Base-by-base conservation (phyloP, 2,888 invertebrate species). In the Hoplodrina ambigua region DNA sequence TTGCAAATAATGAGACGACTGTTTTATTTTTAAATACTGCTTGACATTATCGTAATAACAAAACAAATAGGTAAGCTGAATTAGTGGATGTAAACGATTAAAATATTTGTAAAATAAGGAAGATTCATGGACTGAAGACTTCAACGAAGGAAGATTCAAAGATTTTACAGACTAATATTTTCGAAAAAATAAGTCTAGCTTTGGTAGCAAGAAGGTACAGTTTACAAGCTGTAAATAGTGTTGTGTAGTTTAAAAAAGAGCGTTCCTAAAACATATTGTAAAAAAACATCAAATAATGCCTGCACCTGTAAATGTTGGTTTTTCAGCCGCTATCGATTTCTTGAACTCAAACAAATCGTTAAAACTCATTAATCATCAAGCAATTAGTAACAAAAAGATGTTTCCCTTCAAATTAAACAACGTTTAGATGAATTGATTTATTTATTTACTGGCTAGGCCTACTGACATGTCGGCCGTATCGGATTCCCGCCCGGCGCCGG, bases 401-500 rank as follows among this genome's bases (percentile, higher is more conserved):
- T 68, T 74, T 69, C 55, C 68, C 67, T 80, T 70, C 62, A 80
- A 78, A 75, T 70, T 81, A 81, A 77, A 69, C 69, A 72, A 63
- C 76, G 65, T 80, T 69, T 69, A 76, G 69, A 73, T 75, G 72
- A 75, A 85, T 85, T 81, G 81, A 78, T 80, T 76, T 75, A 81
- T 85, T 85, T 89, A 87, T 87, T 90, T 90, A 87, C 85, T 87
- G 80, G 70, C 88, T 91, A 93, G 92, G 93, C 93, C 93, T 92
- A 93, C 91, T 90, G 92, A 89, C 89, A 86, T 88, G 89, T 89
- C 88, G 66, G 73, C 78, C 82, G 87, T 89, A 86, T 90, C 91
- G 82, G 82, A 84, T 90, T 89, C 87, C 91, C 91, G 93, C 87
- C 91, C 91, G 93, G 93, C 92, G 94, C 92, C 93, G 87, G 80